Percentiles rank a stretch among this genome's conserved stretches.
Conservation (phyloP, 2,113 vertebrate species). For the Cyprinodon tularosa region DNA sequence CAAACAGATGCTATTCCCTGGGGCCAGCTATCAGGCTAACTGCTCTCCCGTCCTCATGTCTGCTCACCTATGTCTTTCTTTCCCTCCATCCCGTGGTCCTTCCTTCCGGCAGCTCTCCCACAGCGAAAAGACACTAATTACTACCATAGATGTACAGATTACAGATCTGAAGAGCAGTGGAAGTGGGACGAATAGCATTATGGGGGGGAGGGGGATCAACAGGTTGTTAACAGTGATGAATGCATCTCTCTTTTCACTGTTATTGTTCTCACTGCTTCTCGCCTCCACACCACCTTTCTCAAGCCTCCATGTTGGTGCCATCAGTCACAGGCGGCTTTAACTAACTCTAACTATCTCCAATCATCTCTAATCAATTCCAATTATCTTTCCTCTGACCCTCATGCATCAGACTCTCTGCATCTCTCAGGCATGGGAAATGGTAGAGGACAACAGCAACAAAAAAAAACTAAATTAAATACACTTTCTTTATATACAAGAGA, state of each 20-base stretch:
- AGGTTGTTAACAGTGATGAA: constrained; percentile 78
- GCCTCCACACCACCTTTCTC: constrained; percentile 49
- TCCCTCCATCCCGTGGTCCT: constrained; percentile 47
- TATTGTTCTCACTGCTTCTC: constrained; percentile 67
- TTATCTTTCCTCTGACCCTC: constrained; percentile 60
- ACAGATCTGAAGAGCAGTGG: constrained; percentile 71
- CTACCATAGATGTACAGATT: constrained; percentile 76
- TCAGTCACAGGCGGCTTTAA: constrained; percentile 71
- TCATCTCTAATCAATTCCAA: constrained; percentile 70
- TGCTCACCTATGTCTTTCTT: constrained; percentile 56
- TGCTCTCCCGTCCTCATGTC: constrained; percentile 47
- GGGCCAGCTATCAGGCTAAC: constrained; percentile 66
- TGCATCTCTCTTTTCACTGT: constrained; percentile 74
- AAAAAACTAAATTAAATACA: constrained; percentile 7
- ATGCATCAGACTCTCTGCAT: constrained; percentile 65
- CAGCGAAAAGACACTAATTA: constrained; percentile 78
- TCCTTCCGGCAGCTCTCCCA: constrained; percentile 77
- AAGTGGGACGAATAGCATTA: constrained; percentile 62
- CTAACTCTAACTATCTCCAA: constrained; percentile 69
- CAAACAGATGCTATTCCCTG: constrained; percentile 78
- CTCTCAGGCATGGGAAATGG: constrained; percentile 37
- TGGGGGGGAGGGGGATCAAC: constrained; percentile 34
- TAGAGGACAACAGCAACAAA: constrained; percentile 22
- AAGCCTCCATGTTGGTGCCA: constrained; percentile 44
- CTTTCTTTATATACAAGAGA: neutral